Percentiles rank a stretch among this genome's conserved stretches.
Conservation (phyloP, 1,140 invertebrate genomes). For the Delia radicum region DNA sequence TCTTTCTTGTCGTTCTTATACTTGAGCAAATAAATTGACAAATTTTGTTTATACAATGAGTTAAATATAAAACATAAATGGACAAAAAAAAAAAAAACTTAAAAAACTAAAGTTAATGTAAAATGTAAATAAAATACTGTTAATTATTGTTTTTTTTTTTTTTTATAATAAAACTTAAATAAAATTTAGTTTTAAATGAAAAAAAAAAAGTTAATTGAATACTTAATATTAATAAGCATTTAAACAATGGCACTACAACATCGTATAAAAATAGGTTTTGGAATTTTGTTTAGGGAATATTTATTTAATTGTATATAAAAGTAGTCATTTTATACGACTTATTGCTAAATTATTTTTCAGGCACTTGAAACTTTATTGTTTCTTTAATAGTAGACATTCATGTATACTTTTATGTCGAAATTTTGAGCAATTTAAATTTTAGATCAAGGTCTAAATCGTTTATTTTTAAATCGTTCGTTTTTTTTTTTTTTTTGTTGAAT, state of each 20-base stretch:
- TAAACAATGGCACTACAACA: slow-evolving; percentile 18
- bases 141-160: not conserved
- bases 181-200: not conserved
- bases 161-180: not conserved
- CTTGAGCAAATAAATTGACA: not conserved
- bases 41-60: no score
- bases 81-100: not conserved
- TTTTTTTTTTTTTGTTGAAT: not conserved
- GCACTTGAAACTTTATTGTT: not conserved
- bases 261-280: slow-evolving; percentile 10
- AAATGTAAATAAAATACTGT: slow-evolving; percentile 20
- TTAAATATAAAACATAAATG: not conserved
- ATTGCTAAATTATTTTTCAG: not conserved
- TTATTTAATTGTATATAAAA: not conserved
- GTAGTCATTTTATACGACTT: not conserved
- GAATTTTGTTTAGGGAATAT: not conserved
- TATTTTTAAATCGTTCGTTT: not conserved
- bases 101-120: not conserved
- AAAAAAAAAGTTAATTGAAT: no score
- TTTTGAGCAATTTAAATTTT: not conserved
- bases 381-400: no score
- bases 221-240: not conserved
- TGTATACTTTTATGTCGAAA: no score
- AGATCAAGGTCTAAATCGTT: not conserved
- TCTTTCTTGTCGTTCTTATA: not conserved